phyloP scores from a whole-genome alignment of 1,140 invertebrate genomes.

The fruit fly (Drosophila melanogaster) region Release_6_plus_ISO1_MT NT_033779.5:4740001-4740500 shows the following conservation, averaged over 20 bases:
- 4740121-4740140: slow-evolving; percentile 9
- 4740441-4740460: neutral
- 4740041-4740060: slow-evolving; percentile 1
- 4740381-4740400: too few relatives aligned
- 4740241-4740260: too few relatives aligned
- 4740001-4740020: slow-evolving; percentile 33
- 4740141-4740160: slow-evolving; percentile 32
- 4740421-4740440: too few relatives aligned
- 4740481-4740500: slow-evolving; percentile 44
- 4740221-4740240: neutral
- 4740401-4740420: too few relatives aligned
- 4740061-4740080: slow-evolving; percentile 45
- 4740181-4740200: slow-evolving; percentile 7
- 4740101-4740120: slow-evolving; percentile 61
- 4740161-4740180: slow-evolving; percentile 23
- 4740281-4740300: too few relatives aligned
- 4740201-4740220: neutral
- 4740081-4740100: slow-evolving; percentile 38
- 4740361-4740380: too few relatives aligned
- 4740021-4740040: slow-evolving; percentile 7
- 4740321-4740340: too few relatives aligned
- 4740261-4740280: too few relatives aligned
- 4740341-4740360: too few relatives aligned
- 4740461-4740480: slow-evolving; percentile 5
- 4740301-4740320: too few relatives aligned